These are phyloP conservation scores for Enteromius unitaeniatus DNA, from an alignment of 2,797 vertebrate species.

Conservation along the genomic window DNA sequence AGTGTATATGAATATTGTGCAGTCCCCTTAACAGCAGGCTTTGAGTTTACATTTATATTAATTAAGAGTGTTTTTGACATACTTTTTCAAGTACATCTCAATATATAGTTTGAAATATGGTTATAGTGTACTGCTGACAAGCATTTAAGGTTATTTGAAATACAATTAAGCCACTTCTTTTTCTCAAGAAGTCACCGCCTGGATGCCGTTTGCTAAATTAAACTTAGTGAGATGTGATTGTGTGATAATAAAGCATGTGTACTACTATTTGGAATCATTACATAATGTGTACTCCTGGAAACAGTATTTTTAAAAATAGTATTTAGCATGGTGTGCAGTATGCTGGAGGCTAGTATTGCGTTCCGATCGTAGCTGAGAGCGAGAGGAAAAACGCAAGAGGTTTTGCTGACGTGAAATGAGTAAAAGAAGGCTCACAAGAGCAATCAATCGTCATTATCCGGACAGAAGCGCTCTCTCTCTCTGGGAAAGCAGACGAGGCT, in stretches of 20 bases:
- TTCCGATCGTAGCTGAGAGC: not conserved
- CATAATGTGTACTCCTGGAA: not conserved
- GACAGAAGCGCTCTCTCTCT: slow-evolving; percentile 4
- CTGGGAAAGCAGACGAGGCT: slow-evolving; percentile 4
- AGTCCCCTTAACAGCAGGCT: not conserved
- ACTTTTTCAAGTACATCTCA: not conserved
- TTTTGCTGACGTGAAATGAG: not conserved
- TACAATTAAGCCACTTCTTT: not conserved
- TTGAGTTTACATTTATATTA: not conserved
- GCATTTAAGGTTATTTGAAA: not conserved
- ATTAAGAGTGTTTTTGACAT: not conserved
- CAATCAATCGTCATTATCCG: slow-evolving; percentile 27
- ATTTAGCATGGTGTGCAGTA: not conserved
- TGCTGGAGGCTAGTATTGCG: not conserved
- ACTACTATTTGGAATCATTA: not conserved
- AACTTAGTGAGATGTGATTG: not conserved
- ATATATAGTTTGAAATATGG: not conserved
- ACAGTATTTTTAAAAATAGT: slow-evolving; percentile 8
- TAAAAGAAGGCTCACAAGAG: not conserved
- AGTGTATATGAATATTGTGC: not conserved
- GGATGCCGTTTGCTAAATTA: not conserved
- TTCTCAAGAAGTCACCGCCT: not conserved
- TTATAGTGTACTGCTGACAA: not conserved
- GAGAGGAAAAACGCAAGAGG: not conserved
- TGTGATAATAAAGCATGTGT: not conserved